Evolutionary conservation across 2,888 invertebrate genomes (phyloP).

Genomic region (Cremastinae sp.): DNA sequence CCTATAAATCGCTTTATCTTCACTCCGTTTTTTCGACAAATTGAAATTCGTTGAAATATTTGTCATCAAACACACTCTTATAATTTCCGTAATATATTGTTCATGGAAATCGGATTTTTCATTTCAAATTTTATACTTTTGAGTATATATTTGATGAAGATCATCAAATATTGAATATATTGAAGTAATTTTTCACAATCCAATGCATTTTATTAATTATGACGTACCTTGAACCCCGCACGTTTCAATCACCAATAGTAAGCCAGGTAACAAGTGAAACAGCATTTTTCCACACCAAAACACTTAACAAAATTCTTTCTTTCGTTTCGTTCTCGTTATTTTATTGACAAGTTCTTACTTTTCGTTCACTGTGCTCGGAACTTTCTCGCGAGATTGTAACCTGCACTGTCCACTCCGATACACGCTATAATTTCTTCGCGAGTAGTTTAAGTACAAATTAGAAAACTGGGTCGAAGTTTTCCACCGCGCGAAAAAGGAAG

Average conservation of each 20-base stretch:
- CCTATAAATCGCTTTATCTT: no score
- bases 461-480: neutral
- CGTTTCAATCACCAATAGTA: conserved; percentile 72
- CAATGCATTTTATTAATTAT: neutral
- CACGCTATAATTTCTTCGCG: neutral
- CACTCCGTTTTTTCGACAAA: no score
- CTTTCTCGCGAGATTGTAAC: neutral
- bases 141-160: no score
- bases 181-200: no score
- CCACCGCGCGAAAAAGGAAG: neutral
- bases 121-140: neutral
- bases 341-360: conserved; percentile 4
- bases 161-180: no score
- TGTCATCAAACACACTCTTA: no score
- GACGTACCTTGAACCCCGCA: conserved; percentile 73
- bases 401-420: conserved; percentile 26
- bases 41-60: no score
- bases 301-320: conserved; percentile 53
- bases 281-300: conserved; percentile 72
- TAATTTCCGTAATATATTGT: no score
- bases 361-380: neutral
- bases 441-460: conserved; percentile 8
- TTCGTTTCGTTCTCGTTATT: conserved; percentile 8
- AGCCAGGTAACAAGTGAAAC: conserved; percentile 73
- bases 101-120: neutral